Evolutionary conservation across 2,113 vertebrate species (phyloP).

Genomic region (Sorex fumeus): DNA sequence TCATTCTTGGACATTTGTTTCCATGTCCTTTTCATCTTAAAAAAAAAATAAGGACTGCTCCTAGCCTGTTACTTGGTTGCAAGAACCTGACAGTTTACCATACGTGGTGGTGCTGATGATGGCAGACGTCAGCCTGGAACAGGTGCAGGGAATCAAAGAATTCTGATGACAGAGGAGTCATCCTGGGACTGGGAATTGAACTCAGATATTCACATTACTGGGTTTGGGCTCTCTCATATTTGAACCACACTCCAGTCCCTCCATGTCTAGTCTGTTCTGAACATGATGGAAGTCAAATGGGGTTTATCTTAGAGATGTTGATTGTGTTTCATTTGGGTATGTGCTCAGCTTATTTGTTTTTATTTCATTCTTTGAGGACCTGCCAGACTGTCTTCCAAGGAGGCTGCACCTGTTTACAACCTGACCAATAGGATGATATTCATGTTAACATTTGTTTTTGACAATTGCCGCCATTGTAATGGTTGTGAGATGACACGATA

Average conservation of each 20-base stretch:
- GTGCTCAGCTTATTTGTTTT: not conserved
- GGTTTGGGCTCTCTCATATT: too few species aligned
- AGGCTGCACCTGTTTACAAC: not conserved
- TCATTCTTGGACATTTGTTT: not conserved
- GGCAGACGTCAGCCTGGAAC: too few species aligned
- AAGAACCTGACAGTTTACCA: too few species aligned
- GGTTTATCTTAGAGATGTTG: not conserved
- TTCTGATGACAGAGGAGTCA: too few species aligned
- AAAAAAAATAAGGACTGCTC: too few species aligned
- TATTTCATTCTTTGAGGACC: not conserved
- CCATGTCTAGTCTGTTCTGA: not conserved
- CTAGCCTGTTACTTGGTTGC: too few species aligned
- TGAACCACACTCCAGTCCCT: too few species aligned
- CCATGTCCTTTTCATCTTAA: not conserved
- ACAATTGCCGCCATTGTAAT: not conserved
- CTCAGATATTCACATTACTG: too few species aligned
- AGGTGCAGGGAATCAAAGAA: too few species aligned
- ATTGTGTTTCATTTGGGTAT: not conserved
- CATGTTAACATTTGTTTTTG: conserved; percentile 1
- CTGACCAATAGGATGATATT: not conserved
- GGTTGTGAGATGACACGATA: not conserved
- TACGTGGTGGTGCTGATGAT: too few species aligned
- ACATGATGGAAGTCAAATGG: not conserved
- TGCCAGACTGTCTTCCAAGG: not conserved
- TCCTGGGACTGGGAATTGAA: too few species aligned